Base-by-base conservation (phyloP, 53 echinoderm and acorn worm species). In the Apostichopus leukothele region DNA sequence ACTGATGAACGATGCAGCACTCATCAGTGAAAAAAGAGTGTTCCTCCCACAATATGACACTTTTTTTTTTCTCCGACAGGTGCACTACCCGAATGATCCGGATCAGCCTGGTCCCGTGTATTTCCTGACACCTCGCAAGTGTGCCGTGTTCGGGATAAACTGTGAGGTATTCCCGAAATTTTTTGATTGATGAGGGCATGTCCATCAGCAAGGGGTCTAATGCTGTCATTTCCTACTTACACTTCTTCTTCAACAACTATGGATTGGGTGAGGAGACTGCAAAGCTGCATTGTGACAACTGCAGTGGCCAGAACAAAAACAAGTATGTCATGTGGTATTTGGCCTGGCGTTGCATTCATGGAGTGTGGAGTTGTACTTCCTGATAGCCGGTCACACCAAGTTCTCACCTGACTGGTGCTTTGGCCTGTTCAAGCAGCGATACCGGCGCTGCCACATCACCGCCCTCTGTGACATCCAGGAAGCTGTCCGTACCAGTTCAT, bases 21-120 rank as follows among this genome's bases (percentile, higher is more conserved):
- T 14, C 76, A 76, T 76, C 76, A 76, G 76, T n/a, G 22, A 76
- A 76, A 76, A 76, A 76, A 14, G 1, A 25, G 25, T 25, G 25
- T 25, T 25, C 25, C 25, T 25, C 25, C 25, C 25, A 55, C 0
- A 55, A 55, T 55, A 9, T 55, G 55, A 55, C 55, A 55, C 9
- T 9, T 0, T 55, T 55, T 7, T 55, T 55, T 74, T 74, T 6
- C 13, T 8, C 13, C 13, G 7, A 74, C 74, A 74, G 74, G 74
- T 92, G 3, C 84, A 86, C 53, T 77, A 55, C 7, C 92, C 90
- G 10, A 77, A 57, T 8, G 68, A 92, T 59, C 88, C 92, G 1
- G 23, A 66, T 14, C 90, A 92, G 73, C 90, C 90, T 27, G 88
- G 92, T 5, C 92, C 92, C 19, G 75, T 92, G 12, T 90, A 90